Percentiles rank a stretch among this genome's conserved stretches.
phyloP scores from a whole-genome alignment of 92 coral and sea anemone genomes.

The Porites cylindrica region DNA sequence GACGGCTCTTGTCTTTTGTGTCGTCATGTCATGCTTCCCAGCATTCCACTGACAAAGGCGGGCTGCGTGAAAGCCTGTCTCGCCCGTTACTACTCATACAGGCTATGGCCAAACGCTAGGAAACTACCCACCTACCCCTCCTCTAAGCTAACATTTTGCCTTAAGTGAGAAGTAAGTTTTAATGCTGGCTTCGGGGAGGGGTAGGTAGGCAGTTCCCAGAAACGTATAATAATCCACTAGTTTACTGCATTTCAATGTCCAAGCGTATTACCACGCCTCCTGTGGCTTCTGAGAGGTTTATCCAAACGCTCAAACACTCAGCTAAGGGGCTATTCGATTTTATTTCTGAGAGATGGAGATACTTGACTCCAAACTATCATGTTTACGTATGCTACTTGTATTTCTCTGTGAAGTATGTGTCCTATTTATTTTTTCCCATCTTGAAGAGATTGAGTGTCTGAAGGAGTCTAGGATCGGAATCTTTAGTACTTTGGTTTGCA shows the following conservation, averaged over 20 bases:
- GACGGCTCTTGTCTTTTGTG: too few relatives aligned
- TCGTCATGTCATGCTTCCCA: too few relatives aligned
- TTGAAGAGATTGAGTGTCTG: conserved; percentile 71
- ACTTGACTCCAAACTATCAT: neutral
- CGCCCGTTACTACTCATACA: too few relatives aligned
- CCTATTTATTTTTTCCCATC: conserved; percentile 61
- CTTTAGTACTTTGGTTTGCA: conserved; percentile 9
- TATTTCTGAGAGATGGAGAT: neutral
- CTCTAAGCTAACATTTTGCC: too few relatives aligned
- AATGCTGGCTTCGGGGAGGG: too few relatives aligned
- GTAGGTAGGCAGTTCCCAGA: too few relatives aligned
- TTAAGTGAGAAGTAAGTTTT: too few relatives aligned
- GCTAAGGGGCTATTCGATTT: neutral
- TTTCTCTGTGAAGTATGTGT: neutral
- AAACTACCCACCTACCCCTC: too few relatives aligned
- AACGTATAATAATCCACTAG: neutral
- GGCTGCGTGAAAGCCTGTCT: too few relatives aligned
- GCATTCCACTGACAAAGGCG: too few relatives aligned
- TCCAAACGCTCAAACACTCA: neutral
- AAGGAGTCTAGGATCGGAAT: conserved; percentile 70
- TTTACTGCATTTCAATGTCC: neutral
- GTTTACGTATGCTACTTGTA: neutral
- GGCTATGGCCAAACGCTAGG: too few relatives aligned
- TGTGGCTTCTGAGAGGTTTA: neutral
- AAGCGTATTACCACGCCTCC: neutral